Percentiles rank a stretch among this genome's conserved stretches.
Conservation (phyloP, 2,888 invertebrate species). For the Escarpia spicata region DNA sequence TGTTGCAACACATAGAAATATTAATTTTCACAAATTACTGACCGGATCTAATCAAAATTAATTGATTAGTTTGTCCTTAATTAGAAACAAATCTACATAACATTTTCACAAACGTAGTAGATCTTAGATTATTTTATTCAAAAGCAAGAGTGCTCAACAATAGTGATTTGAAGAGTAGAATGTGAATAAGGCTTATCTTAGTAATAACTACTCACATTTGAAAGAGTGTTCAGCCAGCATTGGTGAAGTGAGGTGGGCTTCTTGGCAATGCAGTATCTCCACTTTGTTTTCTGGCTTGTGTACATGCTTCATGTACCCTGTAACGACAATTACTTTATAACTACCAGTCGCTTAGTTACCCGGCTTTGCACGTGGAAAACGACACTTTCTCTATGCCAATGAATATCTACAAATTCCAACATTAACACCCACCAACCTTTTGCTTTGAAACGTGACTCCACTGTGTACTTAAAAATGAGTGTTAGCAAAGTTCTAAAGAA, state of each 20-base stretch:
- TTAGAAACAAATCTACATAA: neutral
- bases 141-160: too few species aligned
- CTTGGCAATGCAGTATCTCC: conserved; percentile 28
- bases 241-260: conserved; percentile 27
- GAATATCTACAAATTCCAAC: too few species aligned
- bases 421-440: too few species aligned
- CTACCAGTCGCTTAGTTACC: neutral
- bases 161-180: neutral
- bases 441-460: too few species aligned
- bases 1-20: conserved; percentile 17
- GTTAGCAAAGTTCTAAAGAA: too few species aligned
- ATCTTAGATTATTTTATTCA: too few species aligned
- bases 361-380: too few species aligned
- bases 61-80: neutral
- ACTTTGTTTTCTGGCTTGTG: conserved; percentile 28
- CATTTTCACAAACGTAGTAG: neutral
- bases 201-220: conserved; percentile 21
- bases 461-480: too few species aligned
- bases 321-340: neutral
- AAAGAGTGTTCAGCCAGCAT: conserved; percentile 32
- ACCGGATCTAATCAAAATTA: too few species aligned
- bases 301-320: conserved; percentile 30
- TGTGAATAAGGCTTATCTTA: neutral
- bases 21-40: too few species aligned
- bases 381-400: too few species aligned